Percentiles rank a stretch among this genome's conserved stretches.
These are phyloP conservation scores for Ceramica pisi DNA, from an alignment of 2,888 invertebrate species.

Conservation along the genomic window DNA sequence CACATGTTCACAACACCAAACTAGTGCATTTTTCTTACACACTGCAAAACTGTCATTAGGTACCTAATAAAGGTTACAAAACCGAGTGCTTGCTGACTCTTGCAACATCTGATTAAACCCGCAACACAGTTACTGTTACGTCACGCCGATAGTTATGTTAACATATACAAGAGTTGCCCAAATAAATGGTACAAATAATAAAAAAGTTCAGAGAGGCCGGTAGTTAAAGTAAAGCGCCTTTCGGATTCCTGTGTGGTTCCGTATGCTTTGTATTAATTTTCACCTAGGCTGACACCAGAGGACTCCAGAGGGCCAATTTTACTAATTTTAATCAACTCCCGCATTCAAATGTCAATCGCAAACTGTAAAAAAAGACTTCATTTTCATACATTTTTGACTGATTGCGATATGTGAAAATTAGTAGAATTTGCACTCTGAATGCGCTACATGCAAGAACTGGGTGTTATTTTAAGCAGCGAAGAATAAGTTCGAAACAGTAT, in stretches of 20 bases:
- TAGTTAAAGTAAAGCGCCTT: slow-evolving; percentile 16
- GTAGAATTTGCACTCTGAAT: too few relatives aligned
- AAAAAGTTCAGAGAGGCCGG: slow-evolving; percentile 26
- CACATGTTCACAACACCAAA: slow-evolving; percentile 2
- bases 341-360: too few relatives aligned
- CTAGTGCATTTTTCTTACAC: slow-evolving; percentile 37
- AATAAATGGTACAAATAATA: slow-evolving; percentile 51
- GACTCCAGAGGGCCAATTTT: too few relatives aligned
- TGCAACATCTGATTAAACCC: slow-evolving; percentile 54
- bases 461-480: too few relatives aligned
- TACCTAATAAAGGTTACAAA: slow-evolving; percentile 50
- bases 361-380: too few relatives aligned
- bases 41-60: slow-evolving; percentile 51
- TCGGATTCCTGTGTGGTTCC: slow-evolving; percentile 35
- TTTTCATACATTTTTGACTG: too few relatives aligned
- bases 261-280: background rate
- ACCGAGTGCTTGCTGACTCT: slow-evolving; percentile 41
- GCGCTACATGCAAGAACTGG: too few relatives aligned
- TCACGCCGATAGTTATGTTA: slow-evolving; percentile 52
- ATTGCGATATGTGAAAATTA: too few relatives aligned
- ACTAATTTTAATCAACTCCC: too few relatives aligned
- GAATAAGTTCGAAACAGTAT: too few relatives aligned
- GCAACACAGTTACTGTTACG: slow-evolving; percentile 43
- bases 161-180: slow-evolving; percentile 49
- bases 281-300: too few relatives aligned